A percentile compares a stretch with the other conserved stretches of the same genome.
These are phyloP conservation scores for Protobothrops mucrosquamatus DNA, from an alignment of 2,113 vertebrate genomes.

Conservation along the genomic window DNA sequence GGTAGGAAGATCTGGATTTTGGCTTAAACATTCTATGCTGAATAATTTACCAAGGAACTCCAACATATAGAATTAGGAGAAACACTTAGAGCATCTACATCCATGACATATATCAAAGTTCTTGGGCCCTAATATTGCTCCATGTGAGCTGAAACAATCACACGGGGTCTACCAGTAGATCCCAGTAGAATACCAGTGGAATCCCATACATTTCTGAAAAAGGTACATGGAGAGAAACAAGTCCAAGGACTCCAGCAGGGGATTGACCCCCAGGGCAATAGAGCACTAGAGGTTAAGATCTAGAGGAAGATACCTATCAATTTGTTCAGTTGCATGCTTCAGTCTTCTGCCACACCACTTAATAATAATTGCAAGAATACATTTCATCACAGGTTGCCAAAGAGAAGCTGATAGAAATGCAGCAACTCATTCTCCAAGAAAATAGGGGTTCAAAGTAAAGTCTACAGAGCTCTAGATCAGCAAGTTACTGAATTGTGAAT, in stretches of 20 bases:
- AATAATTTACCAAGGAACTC: background rate
- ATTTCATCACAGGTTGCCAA: background rate
- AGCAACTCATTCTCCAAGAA: background rate
- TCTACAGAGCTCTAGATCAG: background rate
- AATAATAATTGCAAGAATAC: background rate
- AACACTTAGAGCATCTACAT: background rate
- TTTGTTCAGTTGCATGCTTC: background rate
- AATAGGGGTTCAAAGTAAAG: background rate
- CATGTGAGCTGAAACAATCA: background rate
- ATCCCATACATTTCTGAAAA: background rate
- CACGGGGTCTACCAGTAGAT: too few relatives aligned
- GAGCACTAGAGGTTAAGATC: background rate
- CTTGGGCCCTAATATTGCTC: background rate
- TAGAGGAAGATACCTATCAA: background rate
- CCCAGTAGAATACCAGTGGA: background rate
- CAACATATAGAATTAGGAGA: background rate
- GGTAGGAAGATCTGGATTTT: background rate
- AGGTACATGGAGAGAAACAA: background rate
- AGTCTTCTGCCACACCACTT: slow-evolving; percentile 2
- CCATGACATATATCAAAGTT: background rate
- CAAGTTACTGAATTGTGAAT: background rate
- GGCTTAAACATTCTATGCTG: background rate
- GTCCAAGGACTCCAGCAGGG: background rate
- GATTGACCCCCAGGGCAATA: background rate
- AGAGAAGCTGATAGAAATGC: slow-evolving; percentile 7